Base-by-base conservation (phyloP, 1,140 invertebrate species). In the Drosophila azteca region DNA sequence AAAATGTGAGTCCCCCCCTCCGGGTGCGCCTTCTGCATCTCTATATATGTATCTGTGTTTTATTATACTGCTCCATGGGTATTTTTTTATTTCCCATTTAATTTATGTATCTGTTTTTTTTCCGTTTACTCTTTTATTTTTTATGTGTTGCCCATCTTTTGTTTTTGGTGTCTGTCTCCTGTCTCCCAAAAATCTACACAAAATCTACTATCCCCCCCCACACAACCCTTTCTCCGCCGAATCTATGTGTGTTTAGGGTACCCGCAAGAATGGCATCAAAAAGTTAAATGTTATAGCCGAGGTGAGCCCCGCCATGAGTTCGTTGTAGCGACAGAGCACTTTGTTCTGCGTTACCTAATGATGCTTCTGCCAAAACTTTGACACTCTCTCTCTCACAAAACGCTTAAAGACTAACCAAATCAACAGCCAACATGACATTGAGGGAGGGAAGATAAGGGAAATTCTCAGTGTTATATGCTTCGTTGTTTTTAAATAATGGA, bases 1-100 rank as follows among this genome's bases (percentile, higher is more conserved):
- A 98, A 93, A 97, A 95, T 92, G 97, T 98, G 92, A 94, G 95
- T 94, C 1, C 60, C 24, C 35, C 53, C 20, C 26, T 48, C 45
- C 41, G 35, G 43, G 17, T 41, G 20, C 7, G 31, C 22, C 46
- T 26, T 54, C n/a, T 48, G 43, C 20, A 22, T 50, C n/a, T 50
- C n/a, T 11, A 20, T 24, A n/a, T 69, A 24, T 58, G 50, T 59
- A 49, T 51, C 43, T 70, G 45, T 17, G 24, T 20, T 58, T 69
- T 58, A 26, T 39, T 39, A 13, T 39, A 13, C 11, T 39, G 35
- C 35, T 43, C 43, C 20, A 8, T 6, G 24, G 64, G 17, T 9
- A 5, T 20, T 52, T 54, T 49, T 20, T 64, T 53, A 66, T 73
- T 73, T 45, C 53, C 44, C 43, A 24, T 74, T 60, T 73, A 48